Conservation (phyloP, 1,140 invertebrate species). For the Apis florea region DNA sequence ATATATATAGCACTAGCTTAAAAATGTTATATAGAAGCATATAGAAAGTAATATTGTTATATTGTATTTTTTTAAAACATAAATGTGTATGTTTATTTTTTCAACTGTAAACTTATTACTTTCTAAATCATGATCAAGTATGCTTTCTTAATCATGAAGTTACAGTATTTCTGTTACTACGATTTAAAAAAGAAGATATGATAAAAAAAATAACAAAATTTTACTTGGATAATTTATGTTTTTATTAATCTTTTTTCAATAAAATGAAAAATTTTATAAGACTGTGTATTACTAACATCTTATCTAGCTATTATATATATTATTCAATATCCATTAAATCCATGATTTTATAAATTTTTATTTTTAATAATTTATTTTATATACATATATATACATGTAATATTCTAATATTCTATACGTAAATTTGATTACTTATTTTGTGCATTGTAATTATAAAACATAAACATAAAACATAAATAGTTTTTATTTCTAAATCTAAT, state of each 20-base stretch:
- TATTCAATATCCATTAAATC: neutral
- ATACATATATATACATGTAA: neutral
- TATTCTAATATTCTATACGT: neutral
- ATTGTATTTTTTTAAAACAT: constrained; percentile 39
- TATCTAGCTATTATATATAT: neutral
- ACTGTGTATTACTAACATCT: neutral
- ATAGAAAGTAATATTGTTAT: constrained; percentile 58
- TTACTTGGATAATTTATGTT: constrained; percentile 71
- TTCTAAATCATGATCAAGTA: constrained; percentile 38
- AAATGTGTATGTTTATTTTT: constrained; percentile 49
- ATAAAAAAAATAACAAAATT: constrained; percentile 62
- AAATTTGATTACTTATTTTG: neutral
- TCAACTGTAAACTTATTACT: constrained; percentile 47
- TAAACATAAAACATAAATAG: neutral
- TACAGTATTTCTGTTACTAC: constrained; percentile 65
- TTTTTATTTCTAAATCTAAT: neutral
- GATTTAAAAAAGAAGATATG: constrained; percentile 52
- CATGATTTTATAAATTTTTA: neutral
- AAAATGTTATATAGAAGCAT: constrained; percentile 40
- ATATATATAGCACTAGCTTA: constrained; percentile 37
- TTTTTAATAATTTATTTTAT: neutral
- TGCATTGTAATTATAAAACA: neutral
- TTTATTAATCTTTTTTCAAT: constrained; percentile 75
- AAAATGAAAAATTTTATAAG: constrained; percentile 64
- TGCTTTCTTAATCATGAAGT: constrained; percentile 40